Evolutionary conservation across 1,140 invertebrate genomes (phyloP), one percentile per base, ranked within the genome.

Genomic region (Ostrea edulis): DNA sequence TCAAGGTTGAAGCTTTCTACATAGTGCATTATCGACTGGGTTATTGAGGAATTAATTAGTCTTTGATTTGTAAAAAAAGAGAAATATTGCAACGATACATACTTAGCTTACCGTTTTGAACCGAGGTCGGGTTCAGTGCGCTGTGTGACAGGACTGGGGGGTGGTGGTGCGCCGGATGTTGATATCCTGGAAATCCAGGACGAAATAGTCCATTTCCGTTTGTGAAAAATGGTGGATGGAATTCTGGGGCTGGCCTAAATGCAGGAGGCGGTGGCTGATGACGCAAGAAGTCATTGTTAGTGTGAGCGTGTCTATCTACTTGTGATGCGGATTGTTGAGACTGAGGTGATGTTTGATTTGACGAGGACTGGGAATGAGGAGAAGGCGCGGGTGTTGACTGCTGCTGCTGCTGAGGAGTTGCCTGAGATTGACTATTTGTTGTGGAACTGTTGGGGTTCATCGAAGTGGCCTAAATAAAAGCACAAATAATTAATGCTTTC

Each of bases 81-180:
- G 9, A 17, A 35, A 82, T 25, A 35, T 29, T 35, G 29, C 51
- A 81, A 82, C 52, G 86, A 68, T 82, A 89, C 90, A 89, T 82
- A 92, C 89, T 83, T 35, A 87, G 92, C 90, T 91, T 92, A 92
- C 94, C 94, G 86, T 95, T 95, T 88, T 93, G 93, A 35, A 93
- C 91, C 65, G 91, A 91, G 11, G 88, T 86, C 11, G 91, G 88
- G 68, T 91, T 89, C 25, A 93, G 87, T 9, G 92, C 88, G 22
- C 92, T 90, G 82, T 93, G 92, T 29, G 91, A 89, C 53, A 93
- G 29, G 2, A 93, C 92, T 11, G 93, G 86, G 3, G 92, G 92
- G 83, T 93, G 93, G 86, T 95, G 93, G 87, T 94, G 93, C 5
- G 94, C 93, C 7, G 93, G 94, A 90, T 93, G 93, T 87, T 93